phyloP scores from a whole-genome alignment of 2,113 vertebrate species.

The Taxidea taxus region DNA sequence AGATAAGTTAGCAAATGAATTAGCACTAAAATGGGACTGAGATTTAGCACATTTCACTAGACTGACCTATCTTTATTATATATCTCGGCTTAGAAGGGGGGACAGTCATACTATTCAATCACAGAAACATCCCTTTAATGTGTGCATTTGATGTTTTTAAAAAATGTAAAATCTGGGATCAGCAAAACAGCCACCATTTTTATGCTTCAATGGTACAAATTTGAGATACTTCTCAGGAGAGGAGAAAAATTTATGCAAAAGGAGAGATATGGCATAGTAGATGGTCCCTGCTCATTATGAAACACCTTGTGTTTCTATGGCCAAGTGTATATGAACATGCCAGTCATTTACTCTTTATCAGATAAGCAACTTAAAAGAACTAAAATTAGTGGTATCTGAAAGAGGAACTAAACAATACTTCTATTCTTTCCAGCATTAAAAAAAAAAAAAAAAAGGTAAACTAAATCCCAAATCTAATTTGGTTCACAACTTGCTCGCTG shows the following conservation, averaged over 20 bases:
- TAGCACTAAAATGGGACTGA: not conserved
- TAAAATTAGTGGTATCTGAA: not conserved
- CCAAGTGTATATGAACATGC: fast-evolving
- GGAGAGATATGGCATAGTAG: not conserved
- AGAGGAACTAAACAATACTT: not conserved
- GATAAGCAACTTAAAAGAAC: not conserved
- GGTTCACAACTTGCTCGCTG: not conserved
- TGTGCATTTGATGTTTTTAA: not conserved
- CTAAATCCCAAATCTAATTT: not conserved
- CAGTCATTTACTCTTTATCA: not conserved
- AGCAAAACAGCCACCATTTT: not conserved
- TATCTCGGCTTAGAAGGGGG: not conserved
- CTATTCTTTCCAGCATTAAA: not conserved
- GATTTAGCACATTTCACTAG: not conserved
- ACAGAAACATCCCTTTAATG: not conserved
- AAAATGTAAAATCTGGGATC: not conserved
- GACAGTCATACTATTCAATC: not conserved
- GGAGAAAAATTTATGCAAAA: not conserved
- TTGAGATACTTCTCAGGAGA: not conserved
- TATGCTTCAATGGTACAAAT: not conserved
- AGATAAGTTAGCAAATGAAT: not conserved
- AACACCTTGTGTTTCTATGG: fast-evolving
- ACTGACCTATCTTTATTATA: not conserved
- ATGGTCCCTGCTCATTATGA: not conserved
- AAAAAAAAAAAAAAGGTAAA: not conserved